Evolutionary conservation across 2,888 invertebrate species (phyloP).

Genomic region (Dexiosoma caninum): DNA sequence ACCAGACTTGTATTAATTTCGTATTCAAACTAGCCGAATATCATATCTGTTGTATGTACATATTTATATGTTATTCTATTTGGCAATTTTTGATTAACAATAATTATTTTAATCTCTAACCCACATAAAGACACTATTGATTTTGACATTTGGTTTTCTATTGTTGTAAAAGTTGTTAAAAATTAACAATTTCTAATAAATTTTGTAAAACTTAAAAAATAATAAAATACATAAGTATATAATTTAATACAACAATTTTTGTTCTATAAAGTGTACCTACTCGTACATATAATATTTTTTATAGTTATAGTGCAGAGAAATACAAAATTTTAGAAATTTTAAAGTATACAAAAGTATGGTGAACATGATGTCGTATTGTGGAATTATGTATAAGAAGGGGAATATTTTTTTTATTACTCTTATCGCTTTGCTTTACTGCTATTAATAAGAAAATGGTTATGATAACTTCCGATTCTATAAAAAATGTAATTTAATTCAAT

Average conservation of each 20-base stretch:
- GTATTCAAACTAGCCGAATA: background rate
- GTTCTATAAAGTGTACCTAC: slow-evolving; percentile 23
- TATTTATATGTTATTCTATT: background rate
- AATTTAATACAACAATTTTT: slow-evolving; percentile 24
- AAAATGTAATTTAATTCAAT: too few species aligned
- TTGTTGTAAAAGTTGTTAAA: slow-evolving; percentile 13
- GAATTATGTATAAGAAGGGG: background rate
- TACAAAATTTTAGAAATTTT: background rate
- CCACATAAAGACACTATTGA: slow-evolving; percentile 7
- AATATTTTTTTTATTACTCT: too few species aligned
- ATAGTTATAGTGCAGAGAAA: slow-evolving; percentile 10
- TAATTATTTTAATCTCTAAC: background rate
- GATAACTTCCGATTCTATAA: too few species aligned
- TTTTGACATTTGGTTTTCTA: slow-evolving; percentile 38
- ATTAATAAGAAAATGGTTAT: too few species aligned
- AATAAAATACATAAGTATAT: slow-evolving; percentile 41
- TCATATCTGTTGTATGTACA: too few species aligned
- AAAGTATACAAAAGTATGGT: background rate
- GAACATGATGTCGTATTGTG: background rate
- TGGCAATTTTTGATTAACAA: slow-evolving; percentile 8
- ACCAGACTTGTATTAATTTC: background rate
- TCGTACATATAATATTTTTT: background rate
- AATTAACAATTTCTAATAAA: slow-evolving; percentile 46
- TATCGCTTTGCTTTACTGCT: too few species aligned
- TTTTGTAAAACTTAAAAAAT: slow-evolving; percentile 55